Conservation (phyloP, 2,888 invertebrate species). For the Chloroclysta siterata region DNA sequence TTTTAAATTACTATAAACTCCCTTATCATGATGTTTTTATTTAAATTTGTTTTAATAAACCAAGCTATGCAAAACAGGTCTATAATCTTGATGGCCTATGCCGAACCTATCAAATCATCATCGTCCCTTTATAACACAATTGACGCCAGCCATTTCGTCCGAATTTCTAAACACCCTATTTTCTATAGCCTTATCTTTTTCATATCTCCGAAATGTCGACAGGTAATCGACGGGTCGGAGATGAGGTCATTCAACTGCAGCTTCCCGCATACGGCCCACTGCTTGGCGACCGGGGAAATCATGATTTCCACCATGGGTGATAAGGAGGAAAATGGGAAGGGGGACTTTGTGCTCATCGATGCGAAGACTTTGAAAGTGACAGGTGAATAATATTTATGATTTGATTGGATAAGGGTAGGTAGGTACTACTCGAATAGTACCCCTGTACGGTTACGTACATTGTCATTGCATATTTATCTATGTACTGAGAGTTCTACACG, state of each 20-base stretch:
- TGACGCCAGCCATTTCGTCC: conserved; percentile 45
- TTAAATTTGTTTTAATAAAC: background rate
- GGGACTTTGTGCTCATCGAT: conserved; percentile 95
- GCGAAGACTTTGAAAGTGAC: conserved; percentile 90
- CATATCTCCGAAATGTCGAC: conserved; percentile 39
- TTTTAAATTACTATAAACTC: too few relatives aligned
- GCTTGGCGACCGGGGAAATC: conserved; percentile 95
- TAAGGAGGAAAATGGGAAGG: conserved; percentile 91
- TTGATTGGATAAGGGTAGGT: conserved; percentile 6
- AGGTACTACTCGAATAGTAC: background rate
- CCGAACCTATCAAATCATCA: conserved; percentile 17
- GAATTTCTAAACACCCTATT: conserved; percentile 50
- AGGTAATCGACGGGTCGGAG: conserved; percentile 88
- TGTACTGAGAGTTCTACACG: too few relatives aligned
- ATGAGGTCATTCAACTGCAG: conserved; percentile 90
- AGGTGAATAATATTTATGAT: conserved; percentile 72
- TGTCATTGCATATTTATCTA: too few relatives aligned
- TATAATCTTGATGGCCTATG: conserved; percentile 1
- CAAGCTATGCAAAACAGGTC: conserved; percentile 8
- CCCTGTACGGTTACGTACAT: too few relatives aligned
- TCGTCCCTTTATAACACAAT: conserved; percentile 24
- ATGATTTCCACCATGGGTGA: conserved; percentile 98
- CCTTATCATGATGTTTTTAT: too few relatives aligned
- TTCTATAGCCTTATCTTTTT: conserved; percentile 37
- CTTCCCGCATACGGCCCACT: conserved; percentile 97